Evolutionary conservation across 2,888 invertebrate genomes (phyloP).

Genomic region (Xestoiulus laeticollis): DNA sequence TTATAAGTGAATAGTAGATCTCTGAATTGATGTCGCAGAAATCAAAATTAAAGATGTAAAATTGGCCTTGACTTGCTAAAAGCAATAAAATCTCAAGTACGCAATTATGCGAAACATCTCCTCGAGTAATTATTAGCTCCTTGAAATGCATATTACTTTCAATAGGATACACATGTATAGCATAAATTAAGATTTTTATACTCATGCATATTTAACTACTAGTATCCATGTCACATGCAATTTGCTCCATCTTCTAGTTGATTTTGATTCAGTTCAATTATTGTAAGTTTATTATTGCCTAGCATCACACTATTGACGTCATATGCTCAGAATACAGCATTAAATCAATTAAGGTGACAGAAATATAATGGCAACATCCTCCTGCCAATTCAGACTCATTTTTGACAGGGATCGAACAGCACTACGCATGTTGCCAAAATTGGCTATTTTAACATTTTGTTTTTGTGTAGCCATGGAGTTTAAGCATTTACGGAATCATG

Average conservation of each 20-base stretch:
- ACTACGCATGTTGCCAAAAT: neutral
- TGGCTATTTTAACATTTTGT: neutral
- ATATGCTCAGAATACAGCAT: neutral
- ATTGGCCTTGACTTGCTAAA: too few species aligned
- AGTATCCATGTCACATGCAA: too few species aligned
- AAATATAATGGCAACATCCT: neutral
- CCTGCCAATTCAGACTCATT: neutral
- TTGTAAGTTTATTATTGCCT: neutral
- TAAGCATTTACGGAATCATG: neutral
- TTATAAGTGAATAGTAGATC: too few species aligned
- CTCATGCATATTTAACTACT: too few species aligned
- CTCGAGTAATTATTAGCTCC: too few species aligned
- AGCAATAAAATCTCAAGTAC: too few species aligned
- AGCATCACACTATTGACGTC: neutral
- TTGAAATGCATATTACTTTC: too few species aligned
- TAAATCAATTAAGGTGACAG: slow-evolving; percentile 12
- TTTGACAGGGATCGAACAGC: neutral
- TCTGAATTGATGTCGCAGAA: too few species aligned
- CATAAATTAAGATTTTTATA: too few species aligned
- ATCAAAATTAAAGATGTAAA: too few species aligned
- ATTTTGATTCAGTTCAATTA: neutral
- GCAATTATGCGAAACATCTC: too few species aligned
- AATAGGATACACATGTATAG: too few species aligned
- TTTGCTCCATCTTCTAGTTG: neutral
- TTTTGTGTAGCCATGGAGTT: neutral